Conservation (phyloP, 2,797 vertebrate species). For the Chelon auratus region DNA sequence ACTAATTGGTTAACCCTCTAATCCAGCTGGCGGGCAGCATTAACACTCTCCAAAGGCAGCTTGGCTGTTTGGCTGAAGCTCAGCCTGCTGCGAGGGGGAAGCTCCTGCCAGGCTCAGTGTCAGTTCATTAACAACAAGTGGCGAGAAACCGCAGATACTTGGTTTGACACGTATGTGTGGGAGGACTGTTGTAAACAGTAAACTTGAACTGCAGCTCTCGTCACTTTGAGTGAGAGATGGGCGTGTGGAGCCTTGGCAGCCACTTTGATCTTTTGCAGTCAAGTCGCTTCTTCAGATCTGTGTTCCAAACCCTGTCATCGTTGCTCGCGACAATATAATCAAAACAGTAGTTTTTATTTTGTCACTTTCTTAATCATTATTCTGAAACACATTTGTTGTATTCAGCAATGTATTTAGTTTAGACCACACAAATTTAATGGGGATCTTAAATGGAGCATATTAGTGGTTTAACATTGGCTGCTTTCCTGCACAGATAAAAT, state of each 20-base stretch:
- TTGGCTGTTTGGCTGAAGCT: constrained; percentile 52
- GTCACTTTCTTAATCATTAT: neutral
- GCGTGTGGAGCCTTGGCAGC: neutral
- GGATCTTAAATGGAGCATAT: neutral
- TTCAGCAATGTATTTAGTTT: no score
- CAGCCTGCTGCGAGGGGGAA: constrained; percentile 39
- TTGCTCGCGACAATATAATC: neutral
- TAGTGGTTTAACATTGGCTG: neutral
- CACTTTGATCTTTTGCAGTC: constrained; percentile 14
- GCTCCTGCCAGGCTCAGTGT: constrained; percentile 47
- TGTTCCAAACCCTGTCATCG: neutral
- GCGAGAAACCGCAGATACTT: constrained; percentile 43
- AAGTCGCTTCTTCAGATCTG: constrained; percentile 5
- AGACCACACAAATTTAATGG: neutral
- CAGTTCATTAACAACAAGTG: constrained; percentile 55
- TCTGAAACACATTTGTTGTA: neutral
- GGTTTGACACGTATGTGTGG: constrained; percentile 41
- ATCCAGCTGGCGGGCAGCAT: constrained; percentile 69
- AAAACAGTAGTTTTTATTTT: no score
- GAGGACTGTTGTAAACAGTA: constrained; percentile 38
- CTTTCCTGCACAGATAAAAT: neutral
- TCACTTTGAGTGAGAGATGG: constrained; percentile 10
- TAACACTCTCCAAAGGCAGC: constrained; percentile 59
- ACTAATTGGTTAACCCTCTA: constrained; percentile 79
- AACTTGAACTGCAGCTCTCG: constrained; percentile 13